Evolutionary conservation across 2,888 invertebrate species (phyloP).

Genomic region (Diaphora mendica): DNA sequence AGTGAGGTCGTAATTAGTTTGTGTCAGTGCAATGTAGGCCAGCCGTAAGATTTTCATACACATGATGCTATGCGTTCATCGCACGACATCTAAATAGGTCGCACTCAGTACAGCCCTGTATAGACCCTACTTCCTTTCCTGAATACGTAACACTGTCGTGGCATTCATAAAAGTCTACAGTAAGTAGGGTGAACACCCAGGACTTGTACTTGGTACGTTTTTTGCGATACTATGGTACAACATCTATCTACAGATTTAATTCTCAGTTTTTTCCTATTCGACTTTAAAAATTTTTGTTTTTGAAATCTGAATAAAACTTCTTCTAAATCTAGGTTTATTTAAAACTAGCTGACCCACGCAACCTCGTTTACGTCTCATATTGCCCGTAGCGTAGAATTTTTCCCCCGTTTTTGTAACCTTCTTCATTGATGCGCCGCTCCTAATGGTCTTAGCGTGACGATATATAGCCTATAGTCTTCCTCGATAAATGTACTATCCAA

Average conservation of each 20-base stretch:
- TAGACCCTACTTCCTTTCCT: slow-evolving; percentile 8
- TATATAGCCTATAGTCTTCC: no score
- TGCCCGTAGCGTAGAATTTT: no score
- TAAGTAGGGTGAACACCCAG: neutral
- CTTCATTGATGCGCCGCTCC: no score
- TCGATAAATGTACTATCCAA: no score
- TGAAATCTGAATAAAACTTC: neutral
- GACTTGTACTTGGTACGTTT: slow-evolving; percentile 5
- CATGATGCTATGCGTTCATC: neutral
- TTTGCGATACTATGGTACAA: neutral
- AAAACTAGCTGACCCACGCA: no score
- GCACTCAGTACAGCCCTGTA: slow-evolving; percentile 1
- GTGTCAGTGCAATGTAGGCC: neutral
- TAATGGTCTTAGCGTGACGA: no score
- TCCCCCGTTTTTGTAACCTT: no score
- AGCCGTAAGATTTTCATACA: neutral
- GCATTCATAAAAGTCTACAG: slow-evolving; percentile 9
- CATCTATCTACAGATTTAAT: neutral
- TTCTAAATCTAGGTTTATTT: no score
- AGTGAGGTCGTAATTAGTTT: neutral
- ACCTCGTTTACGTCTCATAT: no score
- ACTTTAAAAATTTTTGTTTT: neutral
- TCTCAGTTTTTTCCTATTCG: neutral
- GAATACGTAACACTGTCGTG: slow-evolving; percentile 5
- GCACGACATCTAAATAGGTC: slow-evolving; percentile 9